phyloP scores from a whole-genome alignment of 2,888 invertebrate genomes.

The Ormyrus nitidulus region DNA sequence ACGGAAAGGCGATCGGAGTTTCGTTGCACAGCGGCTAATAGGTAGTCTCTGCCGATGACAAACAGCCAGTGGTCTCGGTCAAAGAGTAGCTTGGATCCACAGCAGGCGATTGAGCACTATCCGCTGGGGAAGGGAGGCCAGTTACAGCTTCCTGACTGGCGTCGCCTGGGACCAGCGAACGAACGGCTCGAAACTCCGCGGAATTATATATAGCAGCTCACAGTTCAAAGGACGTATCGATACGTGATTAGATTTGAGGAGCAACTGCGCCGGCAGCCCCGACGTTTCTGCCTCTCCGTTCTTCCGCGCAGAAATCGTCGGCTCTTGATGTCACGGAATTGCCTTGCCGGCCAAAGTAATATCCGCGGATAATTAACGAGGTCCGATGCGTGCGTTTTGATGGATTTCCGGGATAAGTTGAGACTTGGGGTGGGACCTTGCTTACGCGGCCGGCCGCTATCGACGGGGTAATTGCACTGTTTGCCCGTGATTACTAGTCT shows the following conservation, averaged over 20 bases:
- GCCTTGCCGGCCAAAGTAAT: conserved; percentile 2
- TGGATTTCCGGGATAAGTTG: conserved; percentile 26
- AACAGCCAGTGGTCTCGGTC: conserved; percentile 14
- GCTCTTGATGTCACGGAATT: conserved; percentile 10
- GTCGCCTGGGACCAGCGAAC: not conserved
- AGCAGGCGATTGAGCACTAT: not conserved
- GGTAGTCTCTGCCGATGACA: conserved; percentile 34
- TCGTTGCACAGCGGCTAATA: conserved; percentile 5
- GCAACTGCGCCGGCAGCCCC: not conserved
- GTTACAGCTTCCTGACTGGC: not conserved
- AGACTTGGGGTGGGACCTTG: not conserved
- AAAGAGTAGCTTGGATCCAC: conserved; percentile 14
- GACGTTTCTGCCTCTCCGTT: not conserved
- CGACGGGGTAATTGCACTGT: conserved; percentile 29
- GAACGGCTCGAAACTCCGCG: not conserved
- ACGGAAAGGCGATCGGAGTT: too few species aligned
- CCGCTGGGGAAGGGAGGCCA: not conserved
- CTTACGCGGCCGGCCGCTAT: conserved; percentile 7
- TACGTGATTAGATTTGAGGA: conserved; percentile 10
- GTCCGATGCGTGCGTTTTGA: conserved; percentile 4
- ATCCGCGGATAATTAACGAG: conserved; percentile 22
- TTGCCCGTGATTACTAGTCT: conserved; percentile 18
- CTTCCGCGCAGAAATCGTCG: not conserved
- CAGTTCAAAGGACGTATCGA: conserved; percentile 28
- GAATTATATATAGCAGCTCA: conserved; percentile 20